These are phyloP conservation scores for Prunella strophiata DNA, from an alignment of 2,797 vertebrate species.

Conservation along the genomic window DNA sequence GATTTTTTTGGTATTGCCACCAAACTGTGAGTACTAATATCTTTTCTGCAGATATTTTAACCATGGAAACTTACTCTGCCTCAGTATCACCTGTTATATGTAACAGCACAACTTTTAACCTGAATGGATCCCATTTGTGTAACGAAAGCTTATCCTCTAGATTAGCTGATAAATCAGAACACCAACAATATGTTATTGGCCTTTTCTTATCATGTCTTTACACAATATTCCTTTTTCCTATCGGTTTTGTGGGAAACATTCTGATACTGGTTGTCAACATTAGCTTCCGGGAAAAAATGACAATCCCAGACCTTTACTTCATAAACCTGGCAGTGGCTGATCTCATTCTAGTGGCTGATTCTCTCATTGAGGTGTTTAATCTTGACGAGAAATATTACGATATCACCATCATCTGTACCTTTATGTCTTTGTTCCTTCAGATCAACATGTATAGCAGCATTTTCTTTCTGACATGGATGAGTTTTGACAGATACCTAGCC, in stretches of 20 bases:
- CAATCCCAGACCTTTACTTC: slow-evolving; percentile 96
- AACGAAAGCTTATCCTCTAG: slow-evolving; percentile 72
- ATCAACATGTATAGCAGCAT: slow-evolving; percentile 99
- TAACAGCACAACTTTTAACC: slow-evolving; percentile 77
- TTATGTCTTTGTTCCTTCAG: slow-evolving; percentile 97
- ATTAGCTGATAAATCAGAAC: slow-evolving; percentile 70
- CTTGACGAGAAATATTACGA: slow-evolving; percentile 96
- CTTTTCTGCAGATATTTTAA: slow-evolving; percentile 31
- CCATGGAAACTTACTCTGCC: slow-evolving; percentile 83
- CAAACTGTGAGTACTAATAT: neutral
- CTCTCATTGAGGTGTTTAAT: slow-evolving; percentile 98
- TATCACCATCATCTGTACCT: slow-evolving; percentile 93
- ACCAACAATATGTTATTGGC: slow-evolving; percentile 87
- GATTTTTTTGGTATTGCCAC: neutral
- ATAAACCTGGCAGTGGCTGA: slow-evolving; percentile 94
- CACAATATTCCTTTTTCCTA: slow-evolving; percentile 95
- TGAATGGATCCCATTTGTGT: slow-evolving; percentile 78
- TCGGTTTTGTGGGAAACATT: slow-evolving; percentile 96
- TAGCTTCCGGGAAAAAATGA: slow-evolving; percentile 95
- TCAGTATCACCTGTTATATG: slow-evolving; percentile 75
- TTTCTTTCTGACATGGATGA: slow-evolving; percentile 99
- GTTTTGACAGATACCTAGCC: slow-evolving; percentile 94
- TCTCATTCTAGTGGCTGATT: slow-evolving; percentile 95
- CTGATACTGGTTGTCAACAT: slow-evolving; percentile 96
- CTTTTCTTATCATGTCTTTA: slow-evolving; percentile 96